Base-by-base conservation (phyloP, 2,113 vertebrate species). In the Neomonachus schauinslandi region DNA sequence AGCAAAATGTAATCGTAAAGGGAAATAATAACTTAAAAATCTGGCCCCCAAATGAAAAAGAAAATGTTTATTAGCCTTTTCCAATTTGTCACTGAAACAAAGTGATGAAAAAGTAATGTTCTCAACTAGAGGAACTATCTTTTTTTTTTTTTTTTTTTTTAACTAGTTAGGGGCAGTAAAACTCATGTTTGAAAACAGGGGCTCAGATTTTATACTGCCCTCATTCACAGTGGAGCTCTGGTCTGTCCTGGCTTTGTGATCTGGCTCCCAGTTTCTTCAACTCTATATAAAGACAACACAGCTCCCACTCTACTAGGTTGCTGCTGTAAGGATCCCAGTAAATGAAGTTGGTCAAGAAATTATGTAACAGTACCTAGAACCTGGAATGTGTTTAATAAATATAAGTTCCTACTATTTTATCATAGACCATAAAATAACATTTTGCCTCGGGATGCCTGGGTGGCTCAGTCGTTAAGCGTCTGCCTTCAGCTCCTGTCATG, bases 31-130 rank as follows among this genome's bases (percentile, higher is more conserved):
- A 46, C 53, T 61, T 85, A 61, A 92, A 89, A 83, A 83, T 31
- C n/a, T 61, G 87, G 49, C 9, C 36, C 51, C 67, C 42, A 53
- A 80, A 86, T 94, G 89, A 95, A 77, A 97, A 95, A 59, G 18
- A 87, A 98, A 96, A 93, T 55, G 19, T 77, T 88, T 87, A 93
- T 82, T 94, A 69, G 19, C 2, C 33, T 28, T 83, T 92, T 26
- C 53, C 57, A 49, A 31, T 31, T 71, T 90, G 33, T 85, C 69
- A 86, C 24, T 51, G 63, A 94, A 84, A 59, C 5, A 55, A 92
- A 95, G 22, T 26, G 31, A 95, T 53, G 72, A 19, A 80, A 59
- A 91, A 76, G 49, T 28, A 63, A 76, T 76, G 72, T 53, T 53
- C 46, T 81, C 31, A 76, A 8, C 14, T 12, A 33, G 2, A 88